These are phyloP conservation scores for Malurus cyaneus DNA, from an alignment of 2,113 vertebrate genomes.

Conservation along the genomic window DNA sequence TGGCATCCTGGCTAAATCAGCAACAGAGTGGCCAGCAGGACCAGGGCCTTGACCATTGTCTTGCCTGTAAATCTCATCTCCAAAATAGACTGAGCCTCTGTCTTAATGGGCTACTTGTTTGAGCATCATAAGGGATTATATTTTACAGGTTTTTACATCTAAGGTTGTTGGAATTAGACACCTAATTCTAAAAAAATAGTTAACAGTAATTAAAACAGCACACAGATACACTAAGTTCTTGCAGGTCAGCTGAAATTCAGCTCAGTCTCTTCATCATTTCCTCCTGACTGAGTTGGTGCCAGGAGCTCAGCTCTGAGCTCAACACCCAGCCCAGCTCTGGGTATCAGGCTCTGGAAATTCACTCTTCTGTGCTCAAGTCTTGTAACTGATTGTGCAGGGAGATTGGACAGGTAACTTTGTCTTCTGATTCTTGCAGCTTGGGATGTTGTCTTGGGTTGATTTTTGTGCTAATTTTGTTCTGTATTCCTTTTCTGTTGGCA, in stretches of 20 bases:
- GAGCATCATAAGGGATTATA: not conserved
- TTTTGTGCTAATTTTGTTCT: no score
- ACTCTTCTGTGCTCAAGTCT: not conserved
- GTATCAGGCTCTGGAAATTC: not conserved
- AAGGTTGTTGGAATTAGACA: not conserved
- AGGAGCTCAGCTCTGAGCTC: no score
- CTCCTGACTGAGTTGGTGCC: not conserved
- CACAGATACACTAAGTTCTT: accelerated
- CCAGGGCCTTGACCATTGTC: not conserved
- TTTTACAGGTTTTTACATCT: not conserved
- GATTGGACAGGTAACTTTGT: not conserved
- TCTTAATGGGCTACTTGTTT: not conserved
- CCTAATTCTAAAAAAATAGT: not conserved
- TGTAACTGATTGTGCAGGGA: not conserved
- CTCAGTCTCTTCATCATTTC: not conserved
- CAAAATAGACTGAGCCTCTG: not conserved
- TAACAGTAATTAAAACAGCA: not conserved
- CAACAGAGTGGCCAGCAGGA: not conserved
- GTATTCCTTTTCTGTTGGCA: no score
- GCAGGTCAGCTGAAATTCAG: not conserved
- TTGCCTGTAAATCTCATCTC: not conserved
- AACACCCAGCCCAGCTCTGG: not conserved
- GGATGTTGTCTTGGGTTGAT: no score
- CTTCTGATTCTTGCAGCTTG: not conserved
- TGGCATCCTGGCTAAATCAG: not conserved